Base-by-base conservation (phyloP, 2,888 invertebrate genomes). In the Nematopogon swammerdamellus region DNA sequence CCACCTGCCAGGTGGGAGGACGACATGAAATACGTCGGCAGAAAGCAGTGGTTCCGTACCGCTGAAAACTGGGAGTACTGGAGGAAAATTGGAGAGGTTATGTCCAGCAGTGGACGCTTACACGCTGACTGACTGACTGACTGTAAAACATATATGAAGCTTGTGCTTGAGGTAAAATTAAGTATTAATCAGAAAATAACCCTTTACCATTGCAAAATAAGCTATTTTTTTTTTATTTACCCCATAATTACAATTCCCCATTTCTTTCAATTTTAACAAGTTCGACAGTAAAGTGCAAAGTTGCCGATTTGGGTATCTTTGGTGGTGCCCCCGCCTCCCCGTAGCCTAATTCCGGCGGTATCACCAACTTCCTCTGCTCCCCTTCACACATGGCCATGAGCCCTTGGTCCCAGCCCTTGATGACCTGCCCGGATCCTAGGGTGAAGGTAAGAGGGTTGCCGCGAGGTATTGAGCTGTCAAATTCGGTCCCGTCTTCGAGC, bases 401-500 rank as follows among this genome's bases (percentile, higher is more conserved):
- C 0, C 94, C 94, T 72, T 92, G 91, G 59, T 95, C 94, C 94
- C 93, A 94, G 43, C 94, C 94, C 68, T 90, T 91, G 56, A 95
- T 94, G 2, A 93, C 93, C 72, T 93, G 92, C 1, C 91, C 91
- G 2, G 85, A 82, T 44, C 94, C 93, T 50, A 95, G 72, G 2
- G 89, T 91, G 62, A 95, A 92, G 11, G 87, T 86, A 52, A 94
- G 82, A 1, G 92, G 91, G 55, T 88, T 83, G 19, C 85, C 86
- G 55, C 92, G 75, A 18, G 85, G 82, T 58, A 87, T 82, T 54
- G 91, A 92, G 63, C 87, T 91, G 66, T 95, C 94, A 77, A 95
- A 93, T 67, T 92, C 91, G 11, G 87, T 88, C 2, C 92, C 92
- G 80, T 92, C 90, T 58, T 90, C 88, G 50, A 94, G 70, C 6